These are phyloP conservation scores for Myotis vivesi DNA, from an alignment of 2,797 vertebrate genomes.

Conservation along the genomic window DNA sequence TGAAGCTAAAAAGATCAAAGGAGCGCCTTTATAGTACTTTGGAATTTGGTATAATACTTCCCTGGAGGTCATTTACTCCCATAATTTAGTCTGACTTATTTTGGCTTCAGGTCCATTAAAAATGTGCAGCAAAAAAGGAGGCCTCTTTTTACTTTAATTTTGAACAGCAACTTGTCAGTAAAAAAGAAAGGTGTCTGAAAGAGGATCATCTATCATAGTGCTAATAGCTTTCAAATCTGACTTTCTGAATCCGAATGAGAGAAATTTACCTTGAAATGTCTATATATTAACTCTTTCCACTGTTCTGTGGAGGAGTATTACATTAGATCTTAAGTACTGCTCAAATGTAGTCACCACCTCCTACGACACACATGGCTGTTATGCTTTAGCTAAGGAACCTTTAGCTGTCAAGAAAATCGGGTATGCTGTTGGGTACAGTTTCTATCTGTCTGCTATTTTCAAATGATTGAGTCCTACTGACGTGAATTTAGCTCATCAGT, in stretches of 20 bases:
- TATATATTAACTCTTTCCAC: constrained; percentile 83
- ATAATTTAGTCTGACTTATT: constrained; percentile 91
- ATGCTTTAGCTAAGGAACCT: background rate
- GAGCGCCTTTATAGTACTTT: constrained; percentile 86
- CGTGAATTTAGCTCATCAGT: background rate
- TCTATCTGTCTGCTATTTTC: background rate
- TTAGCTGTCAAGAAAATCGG: background rate
- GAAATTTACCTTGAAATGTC: constrained; percentile 81
- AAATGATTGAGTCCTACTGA: background rate
- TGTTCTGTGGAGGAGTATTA: background rate
- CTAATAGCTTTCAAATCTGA: constrained; percentile 87
- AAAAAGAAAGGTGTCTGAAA: constrained; percentile 82
- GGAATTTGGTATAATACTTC: constrained; percentile 88
- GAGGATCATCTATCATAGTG: constrained; percentile 83
- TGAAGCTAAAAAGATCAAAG: constrained; percentile 88
- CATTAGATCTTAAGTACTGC: background rate
- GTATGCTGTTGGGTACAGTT: background rate
- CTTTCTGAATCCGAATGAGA: constrained; percentile 82
- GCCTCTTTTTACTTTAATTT: constrained; percentile 86
- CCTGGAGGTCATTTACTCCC: constrained; percentile 87
- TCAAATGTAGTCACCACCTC: background rate
- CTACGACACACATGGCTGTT: background rate
- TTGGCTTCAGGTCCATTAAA: constrained; percentile 89
- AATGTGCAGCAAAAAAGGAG: constrained; percentile 83
- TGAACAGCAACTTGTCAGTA: constrained; percentile 85